Percentiles rank a stretch among this genome's conserved stretches.
phyloP scores from a whole-genome alignment of 53 echinoderm and acorn worm species.

The Actinopyga echinites region DNA sequence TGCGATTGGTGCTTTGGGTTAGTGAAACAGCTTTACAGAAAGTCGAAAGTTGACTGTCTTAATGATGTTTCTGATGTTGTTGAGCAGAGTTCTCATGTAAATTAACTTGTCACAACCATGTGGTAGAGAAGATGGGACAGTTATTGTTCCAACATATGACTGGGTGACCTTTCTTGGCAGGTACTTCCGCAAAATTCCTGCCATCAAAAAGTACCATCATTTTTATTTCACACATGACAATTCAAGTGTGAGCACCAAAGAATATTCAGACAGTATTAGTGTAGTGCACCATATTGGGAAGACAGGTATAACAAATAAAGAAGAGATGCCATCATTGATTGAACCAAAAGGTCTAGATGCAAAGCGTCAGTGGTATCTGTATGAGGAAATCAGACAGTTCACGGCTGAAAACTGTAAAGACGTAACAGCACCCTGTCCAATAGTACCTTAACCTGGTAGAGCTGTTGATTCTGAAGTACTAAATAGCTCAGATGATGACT shows the following conservation, averaged over 20 bases:
- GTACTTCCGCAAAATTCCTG: constrained; percentile 13
- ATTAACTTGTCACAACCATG: neutral
- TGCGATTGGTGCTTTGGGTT: constrained; percentile 78
- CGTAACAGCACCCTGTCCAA: too few species aligned
- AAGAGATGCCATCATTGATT: neutral
- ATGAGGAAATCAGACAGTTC: too few species aligned
- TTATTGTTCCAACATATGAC: neutral
- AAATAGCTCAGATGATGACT: too few species aligned
- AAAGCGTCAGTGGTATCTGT: too few species aligned
- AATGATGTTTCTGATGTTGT: constrained; percentile 42
- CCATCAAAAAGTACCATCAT: neutral
- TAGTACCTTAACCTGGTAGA: too few species aligned
- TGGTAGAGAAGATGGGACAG: neutral
- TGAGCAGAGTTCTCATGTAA: neutral
- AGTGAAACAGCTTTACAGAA: constrained; percentile 47
- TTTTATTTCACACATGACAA: neutral
- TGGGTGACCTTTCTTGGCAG: neutral
- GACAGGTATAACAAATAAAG: neutral
- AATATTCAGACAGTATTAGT: neutral
- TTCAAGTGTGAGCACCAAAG: neutral
- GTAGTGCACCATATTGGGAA: neutral
- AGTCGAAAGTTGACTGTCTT: constrained; percentile 19
- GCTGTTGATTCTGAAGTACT: too few species aligned
- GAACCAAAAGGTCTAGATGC: neutral
- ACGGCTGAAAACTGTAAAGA: too few species aligned